A percentile compares a stretch with the other conserved stretches of the same genome.
Conservation (phyloP, 1,140 invertebrate species). For the Trichomalopsis sarcophagae region DNA sequence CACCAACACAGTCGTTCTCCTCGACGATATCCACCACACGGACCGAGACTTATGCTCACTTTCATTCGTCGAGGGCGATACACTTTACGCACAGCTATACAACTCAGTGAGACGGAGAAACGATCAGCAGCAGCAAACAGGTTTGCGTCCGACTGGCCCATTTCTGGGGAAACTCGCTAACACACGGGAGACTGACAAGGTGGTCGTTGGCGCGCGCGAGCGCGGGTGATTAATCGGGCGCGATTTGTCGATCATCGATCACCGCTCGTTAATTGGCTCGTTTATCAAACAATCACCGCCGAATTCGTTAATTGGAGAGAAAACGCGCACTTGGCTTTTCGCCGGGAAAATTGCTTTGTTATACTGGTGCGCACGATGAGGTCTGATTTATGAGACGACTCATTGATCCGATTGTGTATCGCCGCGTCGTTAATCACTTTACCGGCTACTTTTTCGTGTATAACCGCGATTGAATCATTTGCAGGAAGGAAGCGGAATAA, state of each 20-base stretch:
- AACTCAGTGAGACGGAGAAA: background rate
- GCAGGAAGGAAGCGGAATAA: too few relatives aligned
- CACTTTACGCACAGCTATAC: background rate
- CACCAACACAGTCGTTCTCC: background rate
- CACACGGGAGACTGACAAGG: conserved; percentile 19
- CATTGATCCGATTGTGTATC: background rate
- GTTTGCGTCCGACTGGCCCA: conserved; percentile 46
- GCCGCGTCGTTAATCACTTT: background rate
- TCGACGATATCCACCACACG: background rate
- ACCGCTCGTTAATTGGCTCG: conserved; percentile 47
- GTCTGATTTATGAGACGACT: background rate
- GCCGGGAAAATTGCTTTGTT: background rate
- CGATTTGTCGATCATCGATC: conserved; percentile 53
- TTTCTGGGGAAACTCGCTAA: conserved; percentile 27
- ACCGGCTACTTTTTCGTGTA: too few relatives aligned
- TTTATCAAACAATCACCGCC: conserved; percentile 50
- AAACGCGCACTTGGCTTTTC: background rate
- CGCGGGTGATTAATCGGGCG: conserved; percentile 40
- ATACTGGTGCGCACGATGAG: background rate
- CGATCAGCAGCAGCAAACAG: conserved; percentile 16
- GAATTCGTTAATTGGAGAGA: conserved; percentile 23
- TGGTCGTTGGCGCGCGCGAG: conserved; percentile 17
- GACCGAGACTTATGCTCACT: conserved; percentile 12
- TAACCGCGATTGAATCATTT: too few relatives aligned
- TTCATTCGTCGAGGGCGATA: conserved; percentile 43